Evolutionary conservation across 2,797 vertebrate species (phyloP), one percentile per base, ranked within the genome.

Genomic region (Rhadinocentrus ornatus): DNA sequence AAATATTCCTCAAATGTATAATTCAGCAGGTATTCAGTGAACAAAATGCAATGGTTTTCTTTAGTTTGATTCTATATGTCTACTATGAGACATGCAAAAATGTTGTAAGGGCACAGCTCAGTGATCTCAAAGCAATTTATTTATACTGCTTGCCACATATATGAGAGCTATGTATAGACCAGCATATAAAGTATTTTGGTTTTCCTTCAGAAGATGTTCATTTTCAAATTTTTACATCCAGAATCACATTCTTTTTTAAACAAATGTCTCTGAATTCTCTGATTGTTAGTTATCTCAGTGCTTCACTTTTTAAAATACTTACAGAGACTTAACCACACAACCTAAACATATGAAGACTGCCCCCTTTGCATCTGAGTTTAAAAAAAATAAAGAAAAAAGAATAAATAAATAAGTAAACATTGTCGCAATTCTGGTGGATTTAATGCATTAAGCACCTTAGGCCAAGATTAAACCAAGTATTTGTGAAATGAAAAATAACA

Each of bases 401-500:
- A 34, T 44, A 59, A 64, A 64, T 71, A 62, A 53, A 39, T 76
- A 39, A 60, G 68, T 53, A 82, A 67, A 13, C 16, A 41, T 16
- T 4, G 18, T 15, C 15, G 39, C 15, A 41, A 81, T 78, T 82
- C 73, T 69, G 7, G 22, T 52, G 71, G 31, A 82, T 88, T 86
- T 77, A 86, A 88, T 83, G 68, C 66, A 83, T 78, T 73, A 46
- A 6, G 56, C 63, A 72, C 85, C 85, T 68, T 34, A 71, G 84
- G 89, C 83, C 48, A 75, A 78, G 88, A 82, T 88, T 87, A 84
- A 75, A 85, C 50, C 34, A 59, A 79, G 64, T 59, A 26, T 50
- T 54, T 12, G 64, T 66, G 69, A 84, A 91, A 87, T 78, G 60
- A 61, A 71, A 88, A 88, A 79, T 84, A 75, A 88, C 81, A 89